A percentile compares a stretch with the other conserved stretches of the same genome.
These are phyloP conservation scores for Acheta domesticus DNA, from an alignment of 2,888 invertebrate genomes.

Conservation along the genomic window DNA sequence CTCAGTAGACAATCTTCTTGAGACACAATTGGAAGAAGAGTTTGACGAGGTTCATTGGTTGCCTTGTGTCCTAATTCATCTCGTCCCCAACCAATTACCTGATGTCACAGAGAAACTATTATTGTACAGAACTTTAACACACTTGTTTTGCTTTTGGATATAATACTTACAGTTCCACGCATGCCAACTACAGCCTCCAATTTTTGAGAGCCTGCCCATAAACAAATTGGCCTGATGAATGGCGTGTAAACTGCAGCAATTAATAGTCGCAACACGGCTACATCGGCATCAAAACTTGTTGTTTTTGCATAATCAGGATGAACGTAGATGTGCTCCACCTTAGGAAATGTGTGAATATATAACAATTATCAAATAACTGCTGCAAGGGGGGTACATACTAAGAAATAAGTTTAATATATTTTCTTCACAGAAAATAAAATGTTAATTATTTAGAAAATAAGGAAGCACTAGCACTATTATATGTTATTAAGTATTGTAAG, in stretches of 20 bases:
- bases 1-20: conserved; percentile 22
- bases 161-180: conserved; percentile 35
- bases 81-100: conserved; percentile 37
- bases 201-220: conserved; percentile 28
- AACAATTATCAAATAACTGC: no score
- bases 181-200: conserved; percentile 31
- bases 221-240: neutral
- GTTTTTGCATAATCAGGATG: conserved; percentile 57
- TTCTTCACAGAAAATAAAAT: no score
- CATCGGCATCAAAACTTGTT: conserved; percentile 54
- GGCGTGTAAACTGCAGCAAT: conserved; percentile 51
- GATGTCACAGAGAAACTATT: neutral
- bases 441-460: no score
- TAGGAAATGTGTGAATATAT: no score
- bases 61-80: conserved; percentile 30
- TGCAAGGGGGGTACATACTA: no score
- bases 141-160: neutral
- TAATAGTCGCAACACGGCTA: conserved; percentile 55
- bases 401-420: no score
- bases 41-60: neutral
- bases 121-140: neutral
- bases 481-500: no score
- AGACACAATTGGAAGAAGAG: conserved; percentile 25
- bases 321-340: conserved; percentile 52
- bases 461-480: no score